Evolutionary conservation across 2,888 invertebrate species (phyloP).

Genomic region (Calameuta filiformis): DNA sequence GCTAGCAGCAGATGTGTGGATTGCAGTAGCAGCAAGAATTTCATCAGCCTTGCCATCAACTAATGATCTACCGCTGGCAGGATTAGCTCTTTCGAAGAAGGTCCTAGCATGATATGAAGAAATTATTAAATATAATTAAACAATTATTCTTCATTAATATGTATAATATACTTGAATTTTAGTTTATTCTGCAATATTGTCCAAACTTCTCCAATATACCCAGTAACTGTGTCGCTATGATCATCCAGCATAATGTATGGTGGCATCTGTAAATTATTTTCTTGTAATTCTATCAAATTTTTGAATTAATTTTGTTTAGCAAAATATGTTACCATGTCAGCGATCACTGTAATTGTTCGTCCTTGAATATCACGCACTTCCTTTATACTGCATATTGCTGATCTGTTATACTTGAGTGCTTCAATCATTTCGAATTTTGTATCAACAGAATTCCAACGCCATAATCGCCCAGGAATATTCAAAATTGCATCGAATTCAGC

Average conservation of each 20-base stretch:
- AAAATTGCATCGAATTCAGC: neutral
- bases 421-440: slow-evolving; percentile 38
- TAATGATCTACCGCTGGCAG: slow-evolving; percentile 23
- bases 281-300: neutral
- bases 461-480: slow-evolving; percentile 31
- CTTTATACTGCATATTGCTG: slow-evolving; percentile 41
- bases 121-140: neutral
- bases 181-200: slow-evolving; percentile 54
- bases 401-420: slow-evolving; percentile 34
- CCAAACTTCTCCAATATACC: slow-evolving; percentile 66
- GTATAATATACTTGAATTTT: slow-evolving; percentile 57
- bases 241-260: slow-evolving; percentile 58
- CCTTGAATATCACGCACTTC: slow-evolving; percentile 42
- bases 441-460: slow-evolving; percentile 34
- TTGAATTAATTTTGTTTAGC: neutral
- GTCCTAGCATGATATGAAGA: slow-evolving; percentile 32
- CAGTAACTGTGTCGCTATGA: slow-evolving; percentile 50
- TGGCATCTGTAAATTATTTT: slow-evolving; percentile 49
- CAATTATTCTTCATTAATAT: neutral
- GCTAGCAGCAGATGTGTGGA: slow-evolving; percentile 34
- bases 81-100: slow-evolving; percentile 33
- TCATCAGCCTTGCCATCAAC: slow-evolving; percentile 41
- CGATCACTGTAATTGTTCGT: slow-evolving; percentile 51
- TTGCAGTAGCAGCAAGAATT: slow-evolving; percentile 35
- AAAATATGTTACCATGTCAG: slow-evolving; percentile 48